Conservation (phyloP, 2,797 vertebrate species). For the Anas bahamensis region DNA sequence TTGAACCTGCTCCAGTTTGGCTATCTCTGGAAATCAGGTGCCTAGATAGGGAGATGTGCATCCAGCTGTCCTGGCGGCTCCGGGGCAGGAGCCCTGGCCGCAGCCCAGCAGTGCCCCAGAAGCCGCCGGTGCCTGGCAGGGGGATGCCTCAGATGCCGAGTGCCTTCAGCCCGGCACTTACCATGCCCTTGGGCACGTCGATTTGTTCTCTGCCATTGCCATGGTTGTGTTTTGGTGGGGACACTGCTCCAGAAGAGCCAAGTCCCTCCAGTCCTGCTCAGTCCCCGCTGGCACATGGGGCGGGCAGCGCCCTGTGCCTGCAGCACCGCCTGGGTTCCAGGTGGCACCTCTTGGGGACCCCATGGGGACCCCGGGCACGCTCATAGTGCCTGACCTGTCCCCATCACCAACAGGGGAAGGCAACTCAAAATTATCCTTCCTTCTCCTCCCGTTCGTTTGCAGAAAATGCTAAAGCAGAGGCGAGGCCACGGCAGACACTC, state of each 20-base stretch:
- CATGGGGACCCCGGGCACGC: not conserved
- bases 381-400: not conserved
- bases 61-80: not conserved
- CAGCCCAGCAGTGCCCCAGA: not conserved
- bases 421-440: not conserved
- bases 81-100: not conserved
- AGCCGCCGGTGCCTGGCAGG: not conserved
- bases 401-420: not conserved
- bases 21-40: constrained; percentile 54
- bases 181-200: not conserved
- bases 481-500: not conserved
- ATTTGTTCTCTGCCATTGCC: not conserved
- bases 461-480: not conserved
- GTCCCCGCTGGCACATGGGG: not conserved
- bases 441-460: not conserved
- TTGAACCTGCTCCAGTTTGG: constrained; percentile 56
- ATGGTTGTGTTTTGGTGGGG: not conserved
- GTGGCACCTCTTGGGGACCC: not conserved
- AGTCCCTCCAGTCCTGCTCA: not conserved
- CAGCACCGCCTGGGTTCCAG: not conserved
- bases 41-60: constrained; percentile 19
- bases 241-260: not conserved
- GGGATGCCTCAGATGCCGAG: not conserved
- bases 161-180: not conserved
- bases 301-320: not conserved